A percentile compares a stretch with the other conserved stretches of the same genome.
These are phyloP conservation scores for Xiphias gladius DNA, from an alignment of 2,113 vertebrate species.

Conservation along the genomic window DNA sequence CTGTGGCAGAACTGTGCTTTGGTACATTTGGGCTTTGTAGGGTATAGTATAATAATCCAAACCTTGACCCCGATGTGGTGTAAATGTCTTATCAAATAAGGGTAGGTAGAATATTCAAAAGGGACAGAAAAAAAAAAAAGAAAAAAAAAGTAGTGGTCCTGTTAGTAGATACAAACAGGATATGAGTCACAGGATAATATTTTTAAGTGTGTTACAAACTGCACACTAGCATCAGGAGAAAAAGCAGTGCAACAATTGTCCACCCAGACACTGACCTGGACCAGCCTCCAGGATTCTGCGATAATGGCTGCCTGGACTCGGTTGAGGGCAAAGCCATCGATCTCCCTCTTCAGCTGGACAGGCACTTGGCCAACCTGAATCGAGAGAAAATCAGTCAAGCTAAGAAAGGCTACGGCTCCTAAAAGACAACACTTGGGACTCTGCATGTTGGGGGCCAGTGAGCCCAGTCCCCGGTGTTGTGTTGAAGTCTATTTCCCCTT, in stretches of 20 bases:
- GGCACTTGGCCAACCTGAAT: slow-evolving; percentile 89
- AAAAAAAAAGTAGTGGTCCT: no score
- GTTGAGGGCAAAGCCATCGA: slow-evolving; percentile 94
- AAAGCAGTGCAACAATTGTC: neutral
- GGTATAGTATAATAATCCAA: neutral
- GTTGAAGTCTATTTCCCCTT: no score
- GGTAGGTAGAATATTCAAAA: neutral
- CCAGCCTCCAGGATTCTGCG: slow-evolving; percentile 95
- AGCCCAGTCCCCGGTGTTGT: no score
- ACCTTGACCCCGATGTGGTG: neutral
- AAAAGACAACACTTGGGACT: neutral
- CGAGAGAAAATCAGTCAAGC: neutral
- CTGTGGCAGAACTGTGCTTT: no score
- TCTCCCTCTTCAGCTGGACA: slow-evolving; percentile 89
- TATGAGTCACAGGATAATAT: no score
- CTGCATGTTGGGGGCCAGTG: neutral
- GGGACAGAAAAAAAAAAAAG: no score
- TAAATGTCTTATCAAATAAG: neutral
- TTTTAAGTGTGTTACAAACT: no score
- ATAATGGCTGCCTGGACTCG: slow-evolving; percentile 95
- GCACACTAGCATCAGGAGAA: no score
- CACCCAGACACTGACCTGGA: slow-evolving; percentile 84
- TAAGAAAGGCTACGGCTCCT: neutral
- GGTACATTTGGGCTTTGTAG: no score
- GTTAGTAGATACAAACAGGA: no score